These are phyloP conservation scores for Aromia moschata DNA, from an alignment of 2,888 invertebrate species.

Conservation along the genomic window DNA sequence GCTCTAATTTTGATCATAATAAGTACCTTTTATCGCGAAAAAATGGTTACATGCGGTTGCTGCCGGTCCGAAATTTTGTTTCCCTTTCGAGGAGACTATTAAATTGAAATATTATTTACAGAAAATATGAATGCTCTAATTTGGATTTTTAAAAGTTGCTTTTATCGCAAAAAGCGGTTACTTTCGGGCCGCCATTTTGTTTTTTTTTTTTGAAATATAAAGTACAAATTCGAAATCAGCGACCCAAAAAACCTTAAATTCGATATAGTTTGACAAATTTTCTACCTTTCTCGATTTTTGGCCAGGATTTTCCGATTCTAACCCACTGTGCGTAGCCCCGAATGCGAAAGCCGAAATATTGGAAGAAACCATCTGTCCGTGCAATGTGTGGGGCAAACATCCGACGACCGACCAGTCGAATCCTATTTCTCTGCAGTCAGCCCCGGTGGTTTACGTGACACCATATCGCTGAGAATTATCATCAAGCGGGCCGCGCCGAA, in stretches of 20 bases:
- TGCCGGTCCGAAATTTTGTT: too few relatives aligned
- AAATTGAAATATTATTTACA: too few relatives aligned
- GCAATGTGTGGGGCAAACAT: conserved; percentile 33
- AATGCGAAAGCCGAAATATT: conserved; percentile 29
- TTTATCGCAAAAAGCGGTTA: not conserved
- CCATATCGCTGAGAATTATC: conserved; percentile 49
- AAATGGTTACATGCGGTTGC: too few relatives aligned
- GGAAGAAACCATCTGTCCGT: conserved; percentile 34
- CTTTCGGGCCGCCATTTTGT: too few relatives aligned
- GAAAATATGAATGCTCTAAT: too few relatives aligned
- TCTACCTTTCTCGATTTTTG: conserved; percentile 29
- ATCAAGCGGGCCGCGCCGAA: conserved; percentile 41
- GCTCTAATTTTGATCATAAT: too few relatives aligned
- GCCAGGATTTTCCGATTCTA: conserved; percentile 21
- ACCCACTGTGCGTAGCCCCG: conserved; percentile 16
- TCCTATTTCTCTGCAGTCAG: conserved; percentile 32
- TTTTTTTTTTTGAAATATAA: not conserved
- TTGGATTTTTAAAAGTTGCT: not conserved
- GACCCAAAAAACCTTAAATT: not conserved
- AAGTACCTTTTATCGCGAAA: too few relatives aligned
- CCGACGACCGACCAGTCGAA: conserved; percentile 30
- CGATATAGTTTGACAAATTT: conserved; percentile 25
- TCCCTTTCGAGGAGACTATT: too few relatives aligned
- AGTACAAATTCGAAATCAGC: not conserved
- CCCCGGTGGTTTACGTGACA: conserved; percentile 50